phyloP scores from a whole-genome alignment of 1,140 invertebrate genomes.

The Carcinoscorpius rotundicauda region DNA sequence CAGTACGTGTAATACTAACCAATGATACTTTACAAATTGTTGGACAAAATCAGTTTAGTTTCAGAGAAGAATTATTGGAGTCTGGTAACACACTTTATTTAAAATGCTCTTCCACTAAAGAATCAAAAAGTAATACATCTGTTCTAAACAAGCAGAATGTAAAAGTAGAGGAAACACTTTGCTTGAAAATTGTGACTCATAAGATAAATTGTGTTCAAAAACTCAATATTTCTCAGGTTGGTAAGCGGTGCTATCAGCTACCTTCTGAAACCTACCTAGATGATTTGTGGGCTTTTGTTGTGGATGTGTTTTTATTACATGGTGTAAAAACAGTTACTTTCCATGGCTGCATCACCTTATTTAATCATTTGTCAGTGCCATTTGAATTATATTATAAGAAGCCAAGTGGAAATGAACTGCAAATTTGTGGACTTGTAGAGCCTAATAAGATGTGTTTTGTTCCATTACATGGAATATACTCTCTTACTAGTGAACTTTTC shows the following conservation, averaged over 20 bases:
- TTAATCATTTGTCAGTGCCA: neutral
- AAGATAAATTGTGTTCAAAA: constrained; percentile 35
- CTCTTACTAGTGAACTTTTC: neutral
- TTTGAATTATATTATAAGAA: neutral
- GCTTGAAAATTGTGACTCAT: constrained; percentile 25
- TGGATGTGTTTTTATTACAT: constrained; percentile 53
- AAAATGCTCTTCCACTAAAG: neutral
- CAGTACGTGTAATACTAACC: constrained; percentile 44
- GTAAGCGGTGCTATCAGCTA: constrained; percentile 72
- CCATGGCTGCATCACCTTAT: constrained; percentile 36
- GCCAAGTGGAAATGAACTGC: neutral
- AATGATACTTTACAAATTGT: constrained; percentile 21
- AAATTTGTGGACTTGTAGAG: neutral
- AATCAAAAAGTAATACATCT: too few relatives aligned
- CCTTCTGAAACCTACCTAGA: constrained; percentile 44
- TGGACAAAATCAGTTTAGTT: neutral
- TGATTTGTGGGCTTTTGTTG: constrained; percentile 61
- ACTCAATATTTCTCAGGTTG: constrained; percentile 69
- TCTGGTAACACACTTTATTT: neutral
- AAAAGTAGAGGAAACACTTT: constrained; percentile 2
- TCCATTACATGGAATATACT: neutral
- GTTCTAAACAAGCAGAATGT: neutral
- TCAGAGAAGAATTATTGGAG: neutral
- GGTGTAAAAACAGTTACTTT: constrained; percentile 58
- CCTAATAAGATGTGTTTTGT: neutral